These are phyloP conservation scores for Gila orcuttii DNA, from an alignment of 2,113 vertebrate genomes.

Conservation along the genomic window DNA sequence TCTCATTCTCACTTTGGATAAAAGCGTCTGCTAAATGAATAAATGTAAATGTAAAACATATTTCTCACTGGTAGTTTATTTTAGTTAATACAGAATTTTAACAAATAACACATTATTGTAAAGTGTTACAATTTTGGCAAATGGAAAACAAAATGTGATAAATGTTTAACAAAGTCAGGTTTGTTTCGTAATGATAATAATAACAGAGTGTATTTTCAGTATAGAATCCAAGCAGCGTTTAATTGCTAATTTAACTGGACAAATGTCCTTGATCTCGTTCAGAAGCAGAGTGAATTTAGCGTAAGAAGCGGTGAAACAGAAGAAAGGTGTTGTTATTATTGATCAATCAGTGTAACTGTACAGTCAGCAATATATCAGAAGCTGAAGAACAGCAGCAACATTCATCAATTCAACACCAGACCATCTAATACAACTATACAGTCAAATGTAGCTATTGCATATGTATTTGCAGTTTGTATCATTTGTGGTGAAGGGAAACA, in stretches of 20 bases:
- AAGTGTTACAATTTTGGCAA: too few species aligned
- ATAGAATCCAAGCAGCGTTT: background rate
- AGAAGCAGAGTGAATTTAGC: background rate
- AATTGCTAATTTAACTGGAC: background rate
- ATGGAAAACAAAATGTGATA: background rate
- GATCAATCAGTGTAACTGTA: conserved; percentile 9
- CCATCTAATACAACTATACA: background rate
- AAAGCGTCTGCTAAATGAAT: too few species aligned
- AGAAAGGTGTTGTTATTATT: conserved; percentile 24
- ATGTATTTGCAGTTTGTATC: background rate
- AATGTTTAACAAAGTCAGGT: background rate
- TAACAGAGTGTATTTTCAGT: background rate
- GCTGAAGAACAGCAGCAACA: background rate
- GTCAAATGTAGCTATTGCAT: background rate
- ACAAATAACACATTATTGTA: too few species aligned
- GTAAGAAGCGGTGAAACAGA: conserved; percentile 1
- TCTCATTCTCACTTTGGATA: too few species aligned
- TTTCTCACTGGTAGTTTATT: too few species aligned
- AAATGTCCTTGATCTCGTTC: background rate
- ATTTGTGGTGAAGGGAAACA: background rate
- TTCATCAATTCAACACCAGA: conserved; percentile 10
- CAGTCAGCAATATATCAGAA: background rate
- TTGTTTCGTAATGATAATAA: background rate
- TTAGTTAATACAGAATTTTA: too few species aligned
- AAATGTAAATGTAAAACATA: too few species aligned